These are phyloP conservation scores for Oreocharis arfaki DNA, from an alignment of 2,113 vertebrate genomes.

Conservation along the genomic window DNA sequence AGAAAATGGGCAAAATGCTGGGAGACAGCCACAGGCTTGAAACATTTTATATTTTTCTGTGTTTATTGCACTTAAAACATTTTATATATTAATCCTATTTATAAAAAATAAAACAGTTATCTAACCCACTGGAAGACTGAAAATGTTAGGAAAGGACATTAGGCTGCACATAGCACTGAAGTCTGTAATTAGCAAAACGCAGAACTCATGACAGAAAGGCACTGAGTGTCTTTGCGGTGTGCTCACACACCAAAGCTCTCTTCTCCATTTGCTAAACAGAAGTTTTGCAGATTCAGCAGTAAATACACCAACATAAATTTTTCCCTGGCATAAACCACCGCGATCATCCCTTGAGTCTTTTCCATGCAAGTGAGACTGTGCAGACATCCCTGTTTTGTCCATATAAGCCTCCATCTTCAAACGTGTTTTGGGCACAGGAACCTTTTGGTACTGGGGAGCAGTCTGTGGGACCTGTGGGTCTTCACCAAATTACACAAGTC, in stretches of 20 bases:
- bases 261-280: background rate
- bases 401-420: background rate
- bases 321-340: background rate
- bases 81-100: slow-evolving; percentile 53
- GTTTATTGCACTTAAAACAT: slow-evolving; percentile 35
- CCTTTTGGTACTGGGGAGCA: background rate
- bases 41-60: slow-evolving; percentile 52
- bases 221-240: background rate
- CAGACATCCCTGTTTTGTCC: background rate
- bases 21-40: background rate
- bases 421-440: background rate
- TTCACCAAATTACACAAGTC: background rate
- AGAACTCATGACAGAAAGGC: background rate
- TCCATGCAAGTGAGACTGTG: background rate
- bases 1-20: background rate
- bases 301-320: background rate
- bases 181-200: background rate
- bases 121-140: background rate
- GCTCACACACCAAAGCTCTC: background rate
- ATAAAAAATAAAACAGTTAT: background rate
- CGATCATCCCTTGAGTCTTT: background rate
- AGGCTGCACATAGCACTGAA: background rate
- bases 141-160: background rate
- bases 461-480: background rate
- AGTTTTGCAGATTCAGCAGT: background rate